These are phyloP conservation scores for Sesia apiformis DNA, from an alignment of 2,888 invertebrate species.

Conservation along the genomic window DNA sequence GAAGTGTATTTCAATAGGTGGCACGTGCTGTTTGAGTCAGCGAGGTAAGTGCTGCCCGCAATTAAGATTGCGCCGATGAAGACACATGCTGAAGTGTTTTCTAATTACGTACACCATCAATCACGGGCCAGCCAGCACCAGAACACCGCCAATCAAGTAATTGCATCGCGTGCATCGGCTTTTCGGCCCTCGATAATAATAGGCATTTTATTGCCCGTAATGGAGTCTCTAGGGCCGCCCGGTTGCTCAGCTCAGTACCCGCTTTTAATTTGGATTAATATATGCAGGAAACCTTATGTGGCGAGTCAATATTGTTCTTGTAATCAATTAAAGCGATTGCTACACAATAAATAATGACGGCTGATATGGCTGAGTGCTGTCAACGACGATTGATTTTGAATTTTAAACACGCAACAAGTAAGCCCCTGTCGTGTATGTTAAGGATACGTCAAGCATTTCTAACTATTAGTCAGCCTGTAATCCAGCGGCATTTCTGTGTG, in stretches of 20 bases:
- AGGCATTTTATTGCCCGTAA: conserved; percentile 73
- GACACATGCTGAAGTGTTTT: conserved; percentile 73
- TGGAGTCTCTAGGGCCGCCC: conserved; percentile 71
- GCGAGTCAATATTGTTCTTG: conserved; percentile 36
- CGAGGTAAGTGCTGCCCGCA: conserved; percentile 66
- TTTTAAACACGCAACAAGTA: conserved; percentile 37
- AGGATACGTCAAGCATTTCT: conserved; percentile 5
- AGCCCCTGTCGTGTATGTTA: background rate
- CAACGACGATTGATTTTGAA: conserved; percentile 53
- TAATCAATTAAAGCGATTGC: conserved; percentile 58
- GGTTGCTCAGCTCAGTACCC: conserved; percentile 46
- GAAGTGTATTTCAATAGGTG: conserved; percentile 6
- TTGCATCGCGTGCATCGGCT: conserved; percentile 74
- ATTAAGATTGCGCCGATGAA: conserved; percentile 70
- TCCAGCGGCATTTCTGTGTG: conserved; percentile 46
- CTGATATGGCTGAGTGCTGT: conserved; percentile 55
- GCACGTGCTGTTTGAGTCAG: conserved; percentile 66
- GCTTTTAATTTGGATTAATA: conserved; percentile 68
- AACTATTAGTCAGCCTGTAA: conserved; percentile 57
- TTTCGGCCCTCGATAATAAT: conserved; percentile 74
- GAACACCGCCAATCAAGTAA: conserved; percentile 73
- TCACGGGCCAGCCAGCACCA: conserved; percentile 60
- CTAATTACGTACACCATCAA: conserved; percentile 73
- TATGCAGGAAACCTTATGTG: conserved; percentile 42
- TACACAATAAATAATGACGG: conserved; percentile 44